Base-by-base conservation (phyloP, 2,888 invertebrate species). In the Tholera decimalis region DNA sequence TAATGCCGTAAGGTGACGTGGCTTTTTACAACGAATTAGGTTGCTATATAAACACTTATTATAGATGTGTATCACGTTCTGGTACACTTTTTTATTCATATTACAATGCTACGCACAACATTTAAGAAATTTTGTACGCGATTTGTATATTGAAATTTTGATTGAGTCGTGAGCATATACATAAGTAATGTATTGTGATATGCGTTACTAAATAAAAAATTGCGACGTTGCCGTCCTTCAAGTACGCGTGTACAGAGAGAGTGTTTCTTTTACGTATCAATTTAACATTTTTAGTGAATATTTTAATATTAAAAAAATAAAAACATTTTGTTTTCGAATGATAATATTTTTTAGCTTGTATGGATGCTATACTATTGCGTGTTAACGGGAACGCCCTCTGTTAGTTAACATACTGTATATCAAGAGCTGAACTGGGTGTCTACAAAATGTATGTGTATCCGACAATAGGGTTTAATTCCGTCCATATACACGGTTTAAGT, bases 1-100 rank as follows among this genome's bases (percentile, higher is more conserved):
- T 91, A 90, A 89, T 88, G 85, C 89, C 88, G 86, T 89, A 88
- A 88, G 87, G 88, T 91, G 90, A 90, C 86, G 86, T 71, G 79
- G 83, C 82, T 82, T 88, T 88, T 84, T 80, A 83, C 84, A 80
- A 80, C 77, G 81, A 88, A 89, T 90, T 85, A 85, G 84, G 82
- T 70, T 82, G 79, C 73, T 74, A 76, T 83, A 85, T 77, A 83
- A 83, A 84, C 80, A 80, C 73, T 77, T 83, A 82, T 79, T 77
- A 72, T 75, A 84, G 85, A 87, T 87, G 75, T 74, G 73, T 87
- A 85, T 86, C 85, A 61, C 64, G 54, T 73, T 72, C 66, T 67
- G 64, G 30, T 53, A 49, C 47, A 62, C 44, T 75, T 77, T 77
- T 78, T 67, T 68, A 73, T 83, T 81, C 77, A 75, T 79, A 77